phyloP scores from a whole-genome alignment of 2,888 invertebrate genomes.

The Uropetala carovei region DNA sequence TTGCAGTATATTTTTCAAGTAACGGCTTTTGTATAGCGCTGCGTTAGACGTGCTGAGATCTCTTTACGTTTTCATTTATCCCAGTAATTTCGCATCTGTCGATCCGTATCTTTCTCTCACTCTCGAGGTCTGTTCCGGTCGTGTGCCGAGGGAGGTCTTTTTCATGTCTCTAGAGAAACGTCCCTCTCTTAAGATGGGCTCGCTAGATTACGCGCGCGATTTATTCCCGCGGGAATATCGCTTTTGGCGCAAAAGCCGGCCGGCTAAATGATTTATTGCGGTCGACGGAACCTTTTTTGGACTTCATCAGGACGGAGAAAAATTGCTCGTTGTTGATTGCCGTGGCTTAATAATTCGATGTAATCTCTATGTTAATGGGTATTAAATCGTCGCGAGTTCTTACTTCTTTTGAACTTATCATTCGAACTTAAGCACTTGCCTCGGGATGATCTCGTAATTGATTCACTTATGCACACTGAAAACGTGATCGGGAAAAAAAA shows the following conservation, averaged over 20 bases:
- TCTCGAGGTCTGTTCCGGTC: neutral
- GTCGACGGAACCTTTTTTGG: neutral
- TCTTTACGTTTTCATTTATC: neutral
- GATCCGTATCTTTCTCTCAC: neutral
- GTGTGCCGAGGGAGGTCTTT: neutral
- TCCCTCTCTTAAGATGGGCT: neutral
- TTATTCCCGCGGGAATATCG: slow-evolving; percentile 8
- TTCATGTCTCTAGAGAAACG: neutral
- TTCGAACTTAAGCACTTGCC: too few relatives aligned
- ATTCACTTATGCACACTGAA: too few relatives aligned
- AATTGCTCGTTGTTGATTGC: too few relatives aligned
- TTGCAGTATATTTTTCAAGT: neutral
- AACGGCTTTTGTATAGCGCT: neutral
- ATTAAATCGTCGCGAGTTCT: too few relatives aligned
- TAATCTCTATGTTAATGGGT: too few relatives aligned
- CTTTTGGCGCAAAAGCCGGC: neutral
- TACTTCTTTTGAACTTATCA: too few relatives aligned
- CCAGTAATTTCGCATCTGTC: neutral
- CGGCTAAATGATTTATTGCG: neutral
- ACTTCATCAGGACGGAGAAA: too few relatives aligned
- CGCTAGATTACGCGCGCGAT: neutral
- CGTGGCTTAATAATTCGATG: too few relatives aligned
- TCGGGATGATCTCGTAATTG: too few relatives aligned
- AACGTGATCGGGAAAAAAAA: too few relatives aligned
- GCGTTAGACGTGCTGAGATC: slow-evolving; percentile 9